Percentiles rank a stretch among this genome's conserved stretches.
Evolutionary conservation across 2,888 invertebrate species (phyloP).

Genomic region (Diarsia dahlii): DNA sequence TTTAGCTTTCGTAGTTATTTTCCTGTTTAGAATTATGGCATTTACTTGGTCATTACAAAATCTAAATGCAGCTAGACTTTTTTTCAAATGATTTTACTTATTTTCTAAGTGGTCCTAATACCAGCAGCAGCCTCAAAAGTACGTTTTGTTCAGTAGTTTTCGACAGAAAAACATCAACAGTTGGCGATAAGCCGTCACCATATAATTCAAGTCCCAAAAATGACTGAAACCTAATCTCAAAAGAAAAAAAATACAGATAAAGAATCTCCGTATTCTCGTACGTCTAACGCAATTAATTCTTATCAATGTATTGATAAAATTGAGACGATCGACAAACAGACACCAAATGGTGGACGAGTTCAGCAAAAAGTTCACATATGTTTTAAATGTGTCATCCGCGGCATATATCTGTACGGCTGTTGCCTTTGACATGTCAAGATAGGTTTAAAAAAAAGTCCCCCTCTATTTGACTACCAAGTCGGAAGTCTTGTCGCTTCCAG

Average conservation of each 20-base stretch:
- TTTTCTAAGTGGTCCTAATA: neutral
- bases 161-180: neutral
- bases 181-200: neutral
- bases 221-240: neutral
- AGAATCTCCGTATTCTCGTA: conserved; percentile 28
- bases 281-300: conserved; percentile 63
- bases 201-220: neutral
- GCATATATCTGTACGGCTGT: conserved; percentile 75
- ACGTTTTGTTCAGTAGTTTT: neutral
- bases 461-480: conserved; percentile 75
- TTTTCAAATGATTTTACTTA: neutral
- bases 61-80: neutral
- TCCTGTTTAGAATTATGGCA: conserved; percentile 23
- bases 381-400: conserved; percentile 80
- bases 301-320: conserved; percentile 73
- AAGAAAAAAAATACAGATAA: conserved; percentile 37
- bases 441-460: conserved; percentile 70
- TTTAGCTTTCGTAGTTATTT: conserved; percentile 38
- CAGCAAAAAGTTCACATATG: conserved; percentile 79
- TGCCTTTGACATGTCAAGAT: conserved; percentile 61
- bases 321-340: conserved; percentile 69
- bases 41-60: neutral
- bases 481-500: conserved; percentile 76
- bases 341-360: conserved; percentile 63
- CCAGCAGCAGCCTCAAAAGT: too few relatives aligned